These are phyloP conservation scores for Lumbricus terrestris DNA, from an alignment of 2,888 invertebrate genomes.

Conservation along the genomic window DNA sequence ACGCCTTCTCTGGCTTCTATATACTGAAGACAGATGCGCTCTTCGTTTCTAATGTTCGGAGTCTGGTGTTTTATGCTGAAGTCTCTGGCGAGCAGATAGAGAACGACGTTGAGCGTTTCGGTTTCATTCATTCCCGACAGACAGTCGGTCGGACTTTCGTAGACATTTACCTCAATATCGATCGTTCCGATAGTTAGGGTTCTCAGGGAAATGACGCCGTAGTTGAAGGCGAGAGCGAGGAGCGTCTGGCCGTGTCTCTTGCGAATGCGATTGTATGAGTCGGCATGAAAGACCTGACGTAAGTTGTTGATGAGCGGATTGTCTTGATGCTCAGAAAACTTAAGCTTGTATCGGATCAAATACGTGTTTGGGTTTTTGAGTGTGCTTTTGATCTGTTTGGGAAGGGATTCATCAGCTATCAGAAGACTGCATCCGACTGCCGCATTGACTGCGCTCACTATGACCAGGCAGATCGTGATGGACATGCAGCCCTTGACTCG, in stretches of 20 bases:
- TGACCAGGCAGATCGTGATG: too few relatives aligned
- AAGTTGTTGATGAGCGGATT: constrained; percentile 34
- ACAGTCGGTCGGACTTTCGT: too few relatives aligned
- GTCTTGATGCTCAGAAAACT: constrained; percentile 31
- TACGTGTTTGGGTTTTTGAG: too few relatives aligned
- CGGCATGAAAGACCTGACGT: constrained; percentile 25
- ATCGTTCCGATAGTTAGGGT: constrained; percentile 52
- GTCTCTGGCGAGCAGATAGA: constrained; percentile 37
- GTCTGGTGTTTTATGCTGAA: constrained; percentile 21
- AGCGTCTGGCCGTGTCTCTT: too few relatives aligned
- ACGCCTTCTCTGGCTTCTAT: too few relatives aligned
- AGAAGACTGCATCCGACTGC: too few relatives aligned
- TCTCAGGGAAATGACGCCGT: constrained; percentile 52
- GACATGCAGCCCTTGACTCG: too few relatives aligned
- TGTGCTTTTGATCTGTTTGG: too few relatives aligned
- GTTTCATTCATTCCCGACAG: constrained; percentile 41
- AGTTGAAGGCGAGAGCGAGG: constrained; percentile 53
- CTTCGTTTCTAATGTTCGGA: constrained; percentile 27
- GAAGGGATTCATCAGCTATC: too few relatives aligned
- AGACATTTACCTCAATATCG: constrained; percentile 41
- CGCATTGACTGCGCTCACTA: too few relatives aligned
- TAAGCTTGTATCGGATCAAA: constrained; percentile 36
- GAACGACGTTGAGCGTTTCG: constrained; percentile 35
- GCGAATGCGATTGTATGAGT: too few relatives aligned
- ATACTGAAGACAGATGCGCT: constrained; percentile 49